phyloP scores from a whole-genome alignment of 2,888 invertebrate genomes.

The Stenodema calcarata region DNA sequence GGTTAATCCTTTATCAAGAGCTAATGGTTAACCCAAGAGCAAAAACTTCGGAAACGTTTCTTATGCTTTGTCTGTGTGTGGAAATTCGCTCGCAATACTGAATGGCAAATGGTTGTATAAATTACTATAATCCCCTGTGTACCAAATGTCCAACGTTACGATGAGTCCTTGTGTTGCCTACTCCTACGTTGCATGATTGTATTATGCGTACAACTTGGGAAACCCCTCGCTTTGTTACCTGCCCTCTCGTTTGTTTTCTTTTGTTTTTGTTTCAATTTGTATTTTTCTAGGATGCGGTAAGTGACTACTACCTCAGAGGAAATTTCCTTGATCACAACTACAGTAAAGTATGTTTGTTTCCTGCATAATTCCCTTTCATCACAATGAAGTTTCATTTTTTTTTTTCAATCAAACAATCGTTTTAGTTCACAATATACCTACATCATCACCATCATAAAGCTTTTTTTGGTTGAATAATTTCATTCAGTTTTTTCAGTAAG shows the following conservation, averaged over 20 bases:
- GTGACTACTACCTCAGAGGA: slow-evolving; percentile 58
- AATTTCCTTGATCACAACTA: slow-evolving; percentile 45
- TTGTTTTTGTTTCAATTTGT: slow-evolving; percentile 41
- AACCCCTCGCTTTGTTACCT: not conserved
- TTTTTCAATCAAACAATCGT: not conserved
- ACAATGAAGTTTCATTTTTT: not conserved
- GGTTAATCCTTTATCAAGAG: no score
- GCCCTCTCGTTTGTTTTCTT: slow-evolving; percentile 59
- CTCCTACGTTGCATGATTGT: not conserved
- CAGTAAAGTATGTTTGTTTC: slow-evolving; percentile 46
- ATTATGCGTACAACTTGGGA: not conserved
- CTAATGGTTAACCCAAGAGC: no score
- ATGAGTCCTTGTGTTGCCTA: no score
- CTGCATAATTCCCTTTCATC: slow-evolving; percentile 7
- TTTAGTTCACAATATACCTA: not conserved
- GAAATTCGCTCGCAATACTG: no score
- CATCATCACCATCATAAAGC: no score
- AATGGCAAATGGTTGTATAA: no score
- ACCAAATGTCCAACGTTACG: no score
- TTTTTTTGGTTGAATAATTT: no score
- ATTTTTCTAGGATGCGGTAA: slow-evolving; percentile 64
- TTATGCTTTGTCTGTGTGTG: no score
- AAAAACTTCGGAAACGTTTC: no score
- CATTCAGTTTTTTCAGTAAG: no score
- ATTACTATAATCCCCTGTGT: no score